Evolutionary conservation across 2,888 invertebrate species (phyloP).

Genomic region (Torymus auratus): DNA sequence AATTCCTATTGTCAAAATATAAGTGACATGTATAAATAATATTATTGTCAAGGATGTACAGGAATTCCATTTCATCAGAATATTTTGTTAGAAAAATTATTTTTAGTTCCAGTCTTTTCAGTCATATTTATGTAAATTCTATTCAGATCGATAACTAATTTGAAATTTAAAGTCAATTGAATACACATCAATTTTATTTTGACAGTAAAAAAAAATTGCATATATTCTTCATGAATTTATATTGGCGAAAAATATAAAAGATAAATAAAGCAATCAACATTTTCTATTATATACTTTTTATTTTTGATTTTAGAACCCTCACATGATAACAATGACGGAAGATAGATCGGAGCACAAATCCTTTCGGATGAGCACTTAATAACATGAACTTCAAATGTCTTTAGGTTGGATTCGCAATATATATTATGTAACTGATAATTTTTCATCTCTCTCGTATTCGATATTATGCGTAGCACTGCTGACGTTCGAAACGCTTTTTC

Average conservation of each 20-base stretch:
- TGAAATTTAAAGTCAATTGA: neutral
- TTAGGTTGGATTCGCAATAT: slow-evolving; percentile 41
- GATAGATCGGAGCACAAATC: slow-evolving; percentile 63
- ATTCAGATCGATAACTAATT: slow-evolving; percentile 23
- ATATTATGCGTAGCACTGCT: slow-evolving; percentile 44
- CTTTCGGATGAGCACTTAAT: slow-evolving; percentile 64
- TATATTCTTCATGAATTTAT: neutral
- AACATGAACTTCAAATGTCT: slow-evolving; percentile 60
- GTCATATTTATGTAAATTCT: too few species aligned
- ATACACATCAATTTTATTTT: neutral
- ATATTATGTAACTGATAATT: slow-evolving; percentile 46
- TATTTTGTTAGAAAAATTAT: too few species aligned
- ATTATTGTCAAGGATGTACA: too few species aligned
- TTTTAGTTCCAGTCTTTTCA: too few species aligned
- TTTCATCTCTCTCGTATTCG: slow-evolving; percentile 56
- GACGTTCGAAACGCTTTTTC: slow-evolving; percentile 32
- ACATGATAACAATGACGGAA: slow-evolving; percentile 65
- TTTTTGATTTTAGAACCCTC: slow-evolving; percentile 66
- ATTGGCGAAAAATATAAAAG: neutral
- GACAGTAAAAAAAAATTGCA: slow-evolving; percentile 3
- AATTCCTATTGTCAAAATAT: too few species aligned
- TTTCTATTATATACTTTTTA: slow-evolving; percentile 59
- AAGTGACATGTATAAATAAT: too few species aligned
- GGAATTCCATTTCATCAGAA: too few species aligned
- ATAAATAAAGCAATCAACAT: slow-evolving; percentile 38